phyloP scores from a whole-genome alignment of 2,113 vertebrate species.

The Psettodes erumei region DNA sequence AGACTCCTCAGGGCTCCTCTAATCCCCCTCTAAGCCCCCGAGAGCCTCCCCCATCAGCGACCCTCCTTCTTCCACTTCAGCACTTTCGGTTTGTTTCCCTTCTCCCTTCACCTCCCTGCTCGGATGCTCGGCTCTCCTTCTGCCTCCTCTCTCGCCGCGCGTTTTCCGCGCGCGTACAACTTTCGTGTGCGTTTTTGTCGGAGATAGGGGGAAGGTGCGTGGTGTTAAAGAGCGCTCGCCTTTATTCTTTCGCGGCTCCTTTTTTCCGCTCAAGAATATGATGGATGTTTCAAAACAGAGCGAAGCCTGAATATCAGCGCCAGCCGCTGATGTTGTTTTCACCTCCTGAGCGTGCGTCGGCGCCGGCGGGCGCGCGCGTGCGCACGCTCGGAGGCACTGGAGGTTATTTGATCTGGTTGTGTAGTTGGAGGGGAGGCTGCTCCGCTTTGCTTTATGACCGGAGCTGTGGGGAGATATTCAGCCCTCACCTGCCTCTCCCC shows the following conservation, averaged over 20 bases:
- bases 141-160: slow-evolving; percentile 30
- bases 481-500: slow-evolving; percentile 73
- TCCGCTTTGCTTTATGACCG: slow-evolving; percentile 72
- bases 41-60: slow-evolving; percentile 41
- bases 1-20: too few relatives aligned
- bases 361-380: slow-evolving; percentile 16
- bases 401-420: slow-evolving; percentile 77
- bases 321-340: slow-evolving; percentile 55
- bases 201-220: neutral
- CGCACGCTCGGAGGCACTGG: slow-evolving; percentile 54
- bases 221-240: slow-evolving; percentile 41
- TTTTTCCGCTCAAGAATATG: slow-evolving; percentile 55
- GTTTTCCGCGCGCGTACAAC: neutral
- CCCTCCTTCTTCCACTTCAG: slow-evolving; percentile 47
- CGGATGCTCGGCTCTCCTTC: slow-evolving; percentile 28
- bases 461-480: slow-evolving; percentile 74
- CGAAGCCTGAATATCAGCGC: slow-evolving; percentile 58
- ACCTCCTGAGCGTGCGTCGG: slow-evolving; percentile 44
- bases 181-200: slow-evolving; percentile 44
- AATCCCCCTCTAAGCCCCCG: slow-evolving; percentile 28
- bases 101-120: neutral
- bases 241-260: slow-evolving; percentile 50
- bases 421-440: slow-evolving; percentile 71
- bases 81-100: slow-evolving; percentile 15
- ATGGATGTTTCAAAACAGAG: slow-evolving; percentile 73